phyloP scores from a whole-genome alignment of 2,888 invertebrate species.

The Megamerina dolium region DNA sequence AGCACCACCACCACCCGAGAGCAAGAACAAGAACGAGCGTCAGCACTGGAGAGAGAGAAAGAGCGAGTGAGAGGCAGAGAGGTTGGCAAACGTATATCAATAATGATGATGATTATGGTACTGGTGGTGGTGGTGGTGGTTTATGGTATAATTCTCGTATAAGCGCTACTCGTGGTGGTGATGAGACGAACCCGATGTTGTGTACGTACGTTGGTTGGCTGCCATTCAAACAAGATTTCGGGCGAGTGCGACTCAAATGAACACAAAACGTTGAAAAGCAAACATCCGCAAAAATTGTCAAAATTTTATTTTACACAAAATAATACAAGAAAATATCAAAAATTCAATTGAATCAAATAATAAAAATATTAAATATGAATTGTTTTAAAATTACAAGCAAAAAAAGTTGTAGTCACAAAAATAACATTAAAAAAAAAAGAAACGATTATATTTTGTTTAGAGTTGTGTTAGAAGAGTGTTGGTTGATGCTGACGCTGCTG shows the following conservation, averaged over 20 bases:
- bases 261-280: conserved; percentile 51
- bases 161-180: conserved; percentile 13
- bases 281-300: conserved; percentile 46
- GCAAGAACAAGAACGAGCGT: too few relatives aligned
- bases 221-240: conserved; percentile 37
- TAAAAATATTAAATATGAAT: not conserved
- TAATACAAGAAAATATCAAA: conserved; percentile 2
- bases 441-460: too few relatives aligned
- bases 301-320: too few relatives aligned
- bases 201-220: too few relatives aligned
- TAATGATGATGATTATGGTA: conserved; percentile 2
- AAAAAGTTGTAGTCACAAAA: not conserved
- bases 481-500: too few relatives aligned
- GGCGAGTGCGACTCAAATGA: conserved; percentile 48
- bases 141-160: conserved; percentile 36
- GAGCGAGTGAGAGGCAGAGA: too few relatives aligned
- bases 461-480: too few relatives aligned
- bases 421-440: not conserved
- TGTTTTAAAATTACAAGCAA: not conserved
- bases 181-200: conserved; percentile 12
- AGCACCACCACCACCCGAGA: too few relatives aligned
- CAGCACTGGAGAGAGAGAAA: too few relatives aligned
- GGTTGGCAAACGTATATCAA: too few relatives aligned
- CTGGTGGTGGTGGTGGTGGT: conserved; percentile 8
- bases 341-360: not conserved